Evolutionary conservation across 1,140 invertebrate genomes (phyloP), one percentile per base, ranked within the genome.

Genomic region (Planococcus citri): DNA sequence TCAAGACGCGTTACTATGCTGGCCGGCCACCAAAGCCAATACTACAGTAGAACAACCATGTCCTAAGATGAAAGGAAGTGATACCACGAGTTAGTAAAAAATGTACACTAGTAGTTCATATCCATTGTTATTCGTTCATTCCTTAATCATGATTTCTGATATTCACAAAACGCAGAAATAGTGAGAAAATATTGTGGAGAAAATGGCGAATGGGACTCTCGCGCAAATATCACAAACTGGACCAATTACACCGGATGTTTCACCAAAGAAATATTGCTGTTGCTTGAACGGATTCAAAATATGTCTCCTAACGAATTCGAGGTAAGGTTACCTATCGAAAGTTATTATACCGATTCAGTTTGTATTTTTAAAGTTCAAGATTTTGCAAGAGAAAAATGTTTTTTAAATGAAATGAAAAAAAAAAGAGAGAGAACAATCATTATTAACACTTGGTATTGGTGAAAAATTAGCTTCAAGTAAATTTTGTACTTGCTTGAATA

Each of bases 1-100:
- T 6, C 90, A 84, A 83, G 88, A 91, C 77, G 82, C 80, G 9
- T 81, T 87, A 68, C 80, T 88, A 1, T 92, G 90, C 75, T 92
- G 90, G 90, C 87, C 87, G 8, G 83, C 88, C 0, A 88, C 87
- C 8, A 81, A 79, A 71, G 84, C 85, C 2, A 85, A 84, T 1
- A 80, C 81, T 0, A 80, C 81, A 1, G 82, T 82, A 10, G 82
- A 78, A 38, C 83, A 87, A 74, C 82, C 81, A 73, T 92, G 90
- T 78, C 90, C 89, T 0, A 78, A 81, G 9, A 81, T 81, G 41
- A 86, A 86, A 71, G 88, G 88, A 60, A 80, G 88, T 67, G 86
- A 90, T 74, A 81, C 84, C 14, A 83, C 82, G 71, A 89, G 90
- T 91, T 82, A 87, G 86, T 84, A n/a, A 67, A 41, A 70, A 64